Base-by-base conservation (phyloP, 2,888 invertebrate genomes). In the Pimpla rufipes region DNA sequence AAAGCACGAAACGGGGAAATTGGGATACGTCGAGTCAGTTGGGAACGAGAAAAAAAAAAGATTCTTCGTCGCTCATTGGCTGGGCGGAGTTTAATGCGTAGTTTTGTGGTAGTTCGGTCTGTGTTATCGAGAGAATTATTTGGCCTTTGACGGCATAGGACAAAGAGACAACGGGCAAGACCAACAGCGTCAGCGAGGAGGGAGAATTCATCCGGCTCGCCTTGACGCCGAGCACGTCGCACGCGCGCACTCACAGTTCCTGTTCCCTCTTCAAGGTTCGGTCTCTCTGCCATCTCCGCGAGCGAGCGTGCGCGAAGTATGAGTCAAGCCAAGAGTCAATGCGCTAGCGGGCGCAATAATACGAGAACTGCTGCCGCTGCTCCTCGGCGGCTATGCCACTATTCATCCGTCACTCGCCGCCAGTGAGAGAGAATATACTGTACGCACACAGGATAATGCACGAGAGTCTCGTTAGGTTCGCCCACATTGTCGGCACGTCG, bases 191-290 rank as follows among this genome's bases (percentile, higher is more conserved):
- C 55, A 42, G 4, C 40, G 50, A 29, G 42, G 77, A 78, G 78
- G 29, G 79, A 79, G 85, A 86, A 88, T 87, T 83, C 76, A 83
- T 89, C 88, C 81, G 84, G 89, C 85, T 90, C 85, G 87, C 90
- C 90, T 90, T 90, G 90, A 78, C 85, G 85, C 35, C 79, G 80
- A 77, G 77, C 59, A 71, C 83, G 80, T 84, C 86, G 85, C 85
- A 85, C 68, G 71, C 79, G 68, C 68, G n/a, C 75, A 29, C 29
- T 29, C 29, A 5, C 81, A 88, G 88, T 91, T 91, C 91, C 90
- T 90, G 90, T 87, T 91, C 87, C 88, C 85, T 87, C 88, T 81
- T 88, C 89, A 89, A 90, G 90, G 90, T 88, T 87, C 85, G 52
- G 50, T 70, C 59, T 70, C 59, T 75, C 29, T 75, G 55, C 71